Percentiles rank a stretch among this genome's conserved stretches.
These are phyloP conservation scores for Ctenicera cuprea DNA, from an alignment of 2,888 invertebrate species.

Conservation along the genomic window DNA sequence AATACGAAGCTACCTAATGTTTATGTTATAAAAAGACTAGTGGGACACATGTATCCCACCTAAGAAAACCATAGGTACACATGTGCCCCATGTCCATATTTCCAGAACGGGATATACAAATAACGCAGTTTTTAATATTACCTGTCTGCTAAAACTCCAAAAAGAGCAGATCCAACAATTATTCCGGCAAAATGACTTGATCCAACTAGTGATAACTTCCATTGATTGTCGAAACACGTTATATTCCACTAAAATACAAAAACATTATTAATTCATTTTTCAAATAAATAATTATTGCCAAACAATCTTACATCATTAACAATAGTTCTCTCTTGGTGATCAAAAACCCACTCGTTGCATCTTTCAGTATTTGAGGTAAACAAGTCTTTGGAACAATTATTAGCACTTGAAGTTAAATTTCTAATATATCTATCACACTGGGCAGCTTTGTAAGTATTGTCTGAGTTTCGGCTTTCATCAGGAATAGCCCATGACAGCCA, in stretches of 20 bases:
- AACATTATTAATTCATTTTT: not conserved
- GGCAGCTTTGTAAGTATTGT: conserved; percentile 63
- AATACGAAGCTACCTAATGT: too few relatives aligned
- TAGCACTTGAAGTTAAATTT: conserved; percentile 58
- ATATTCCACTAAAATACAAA: conserved; percentile 74
- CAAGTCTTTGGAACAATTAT: conserved; percentile 67
- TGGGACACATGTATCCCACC: too few relatives aligned
- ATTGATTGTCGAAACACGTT: conserved; percentile 77
- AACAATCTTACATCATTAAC: conserved; percentile 74
- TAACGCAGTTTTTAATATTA: too few relatives aligned
- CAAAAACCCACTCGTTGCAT: conserved; percentile 76
- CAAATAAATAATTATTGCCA: not conserved
- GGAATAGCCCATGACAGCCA: conserved; percentile 76
- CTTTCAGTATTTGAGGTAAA: conserved; percentile 69
- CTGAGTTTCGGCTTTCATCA: conserved; percentile 52
- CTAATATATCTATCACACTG: conserved; percentile 67
- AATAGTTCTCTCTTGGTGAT: conserved; percentile 74
- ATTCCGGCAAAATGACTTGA: conserved; percentile 79
- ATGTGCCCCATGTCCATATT: too few relatives aligned
- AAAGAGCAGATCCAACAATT: conserved; percentile 76
- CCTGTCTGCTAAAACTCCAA: conserved; percentile 77
- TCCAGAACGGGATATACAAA: too few relatives aligned
- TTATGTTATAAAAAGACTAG: too few relatives aligned
- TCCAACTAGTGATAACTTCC: conserved; percentile 78
- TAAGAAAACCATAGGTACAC: too few relatives aligned